A percentile compares a stretch with the other conserved stretches of the same genome.
These are phyloP conservation scores for Drosophila kurseongensis DNA, from an alignment of 1,140 invertebrate genomes.

Conservation along the genomic window DNA sequence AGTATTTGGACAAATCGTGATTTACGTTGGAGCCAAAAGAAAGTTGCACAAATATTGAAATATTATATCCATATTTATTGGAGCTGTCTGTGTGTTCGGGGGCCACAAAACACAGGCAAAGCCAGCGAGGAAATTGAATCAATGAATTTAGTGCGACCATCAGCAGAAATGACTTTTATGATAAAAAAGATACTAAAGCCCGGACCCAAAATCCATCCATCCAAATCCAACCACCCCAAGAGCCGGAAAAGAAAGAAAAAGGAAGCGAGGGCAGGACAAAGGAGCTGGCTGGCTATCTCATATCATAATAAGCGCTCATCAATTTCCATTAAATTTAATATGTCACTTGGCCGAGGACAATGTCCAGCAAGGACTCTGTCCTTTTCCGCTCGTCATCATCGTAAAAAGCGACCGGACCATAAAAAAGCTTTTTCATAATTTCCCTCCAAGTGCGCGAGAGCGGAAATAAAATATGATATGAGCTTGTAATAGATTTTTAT, in stretches of 20 bases:
- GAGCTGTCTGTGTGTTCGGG: constrained; percentile 3
- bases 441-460: constrained; percentile 49
- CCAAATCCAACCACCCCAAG: constrained; percentile 35
- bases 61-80: constrained; percentile 81
- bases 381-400: constrained; percentile 58
- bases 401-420: constrained; percentile 72
- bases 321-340: constrained; percentile 84
- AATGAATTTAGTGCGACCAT: constrained; percentile 79
- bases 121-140: constrained; percentile 76
- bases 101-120: constrained; percentile 17
- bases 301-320: constrained; percentile 83
- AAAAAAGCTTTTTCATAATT: constrained; percentile 84
- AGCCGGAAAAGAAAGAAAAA: constrained; percentile 1
- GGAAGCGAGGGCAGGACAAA: constrained; percentile 36
- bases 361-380: constrained; percentile 24
- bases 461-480: constrained; percentile 82
- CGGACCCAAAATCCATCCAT: constrained; percentile 37
- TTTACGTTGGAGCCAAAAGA: constrained; percentile 50
- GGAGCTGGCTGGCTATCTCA: constrained; percentile 61
- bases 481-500: constrained; percentile 83
- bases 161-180: constrained; percentile 80
- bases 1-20: constrained; percentile 56
- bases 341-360: constrained; percentile 63
- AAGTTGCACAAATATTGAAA: constrained; percentile 77
- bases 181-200: constrained; percentile 70